Conservation (phyloP, 2,113 vertebrate species). For the Odobenus rosmarus region DNA sequence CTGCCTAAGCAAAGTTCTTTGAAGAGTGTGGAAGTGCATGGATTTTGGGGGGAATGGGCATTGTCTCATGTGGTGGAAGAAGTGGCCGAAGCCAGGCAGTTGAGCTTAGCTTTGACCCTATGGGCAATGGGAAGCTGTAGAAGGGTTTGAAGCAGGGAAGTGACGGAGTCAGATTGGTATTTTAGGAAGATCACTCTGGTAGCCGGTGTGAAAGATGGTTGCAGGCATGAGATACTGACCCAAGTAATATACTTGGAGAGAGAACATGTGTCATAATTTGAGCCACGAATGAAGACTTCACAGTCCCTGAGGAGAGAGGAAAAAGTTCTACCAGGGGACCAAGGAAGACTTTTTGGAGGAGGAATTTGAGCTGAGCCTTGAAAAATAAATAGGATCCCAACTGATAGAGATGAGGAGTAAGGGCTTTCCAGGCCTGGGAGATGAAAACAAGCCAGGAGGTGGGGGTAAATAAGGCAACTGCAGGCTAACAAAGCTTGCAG, state of each 20-base stretch:
- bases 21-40: not conserved
- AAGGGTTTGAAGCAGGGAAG: not conserved
- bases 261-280: not conserved
- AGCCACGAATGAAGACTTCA: not conserved
- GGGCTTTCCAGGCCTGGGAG: slow-evolving; percentile 27
- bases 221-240: slow-evolving; percentile 34
- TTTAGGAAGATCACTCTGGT: slow-evolving; percentile 35
- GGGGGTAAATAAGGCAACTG: not conserved
- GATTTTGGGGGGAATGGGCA: not conserved
- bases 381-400: slow-evolving; percentile 23
- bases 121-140: not conserved
- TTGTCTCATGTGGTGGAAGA: not conserved
- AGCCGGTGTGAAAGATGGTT: slow-evolving; percentile 19
- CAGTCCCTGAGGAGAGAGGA: not conserved
- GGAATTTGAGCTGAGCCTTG: slow-evolving; percentile 50
- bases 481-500: not conserved
- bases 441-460: not conserved
- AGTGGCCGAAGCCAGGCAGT: not conserved
- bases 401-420: not conserved
- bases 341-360: slow-evolving; percentile 24
- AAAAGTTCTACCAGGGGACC: not conserved
- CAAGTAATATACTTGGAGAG: slow-evolving; percentile 15
- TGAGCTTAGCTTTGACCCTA: slow-evolving; percentile 28
- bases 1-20: not conserved
- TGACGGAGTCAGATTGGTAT: not conserved